Conservation (phyloP, 2,113 vertebrate species). For the Progne subis region DNA sequence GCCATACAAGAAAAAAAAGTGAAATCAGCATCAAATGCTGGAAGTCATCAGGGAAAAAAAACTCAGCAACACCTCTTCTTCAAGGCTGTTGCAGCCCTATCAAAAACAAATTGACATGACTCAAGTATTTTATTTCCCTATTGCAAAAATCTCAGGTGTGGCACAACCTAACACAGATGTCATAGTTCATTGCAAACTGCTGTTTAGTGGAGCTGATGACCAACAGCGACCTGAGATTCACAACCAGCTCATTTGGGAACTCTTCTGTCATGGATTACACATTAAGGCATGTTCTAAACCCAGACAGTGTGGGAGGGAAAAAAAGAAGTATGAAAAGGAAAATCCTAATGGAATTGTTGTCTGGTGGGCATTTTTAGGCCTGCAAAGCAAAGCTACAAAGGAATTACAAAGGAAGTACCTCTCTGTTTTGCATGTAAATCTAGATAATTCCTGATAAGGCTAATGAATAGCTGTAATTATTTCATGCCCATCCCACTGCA, state of each 20-base stretch:
- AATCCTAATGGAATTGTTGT: neutral
- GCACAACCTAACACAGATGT: neutral
- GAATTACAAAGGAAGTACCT: neutral
- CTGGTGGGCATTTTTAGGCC: neutral
- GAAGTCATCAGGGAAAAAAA: neutral
- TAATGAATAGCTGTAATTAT: neutral
- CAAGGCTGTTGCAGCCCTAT: neutral
- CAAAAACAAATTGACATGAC: neutral
- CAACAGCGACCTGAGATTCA: rapidly evolving
- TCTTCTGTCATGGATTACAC: neutral
- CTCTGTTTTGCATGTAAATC: neutral
- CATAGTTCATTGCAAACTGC: rapidly evolving
- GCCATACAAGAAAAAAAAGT: neutral
- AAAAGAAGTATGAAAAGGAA: neutral
- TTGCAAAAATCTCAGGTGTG: neutral
- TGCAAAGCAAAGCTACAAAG: neutral
- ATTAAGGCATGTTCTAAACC: neutral
- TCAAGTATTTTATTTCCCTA: neutral
- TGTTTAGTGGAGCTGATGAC: neutral
- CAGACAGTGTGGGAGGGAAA: neutral
- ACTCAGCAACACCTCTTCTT: neutral
- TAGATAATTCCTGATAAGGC: neutral
- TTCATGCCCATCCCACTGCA: neutral
- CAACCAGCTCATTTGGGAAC: neutral
- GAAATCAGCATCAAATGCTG: neutral